A percentile compares a stretch with the other conserved stretches of the same genome.
phyloP scores from a whole-genome alignment of 2,797 vertebrate genomes.

The Mus caroli region DNA sequence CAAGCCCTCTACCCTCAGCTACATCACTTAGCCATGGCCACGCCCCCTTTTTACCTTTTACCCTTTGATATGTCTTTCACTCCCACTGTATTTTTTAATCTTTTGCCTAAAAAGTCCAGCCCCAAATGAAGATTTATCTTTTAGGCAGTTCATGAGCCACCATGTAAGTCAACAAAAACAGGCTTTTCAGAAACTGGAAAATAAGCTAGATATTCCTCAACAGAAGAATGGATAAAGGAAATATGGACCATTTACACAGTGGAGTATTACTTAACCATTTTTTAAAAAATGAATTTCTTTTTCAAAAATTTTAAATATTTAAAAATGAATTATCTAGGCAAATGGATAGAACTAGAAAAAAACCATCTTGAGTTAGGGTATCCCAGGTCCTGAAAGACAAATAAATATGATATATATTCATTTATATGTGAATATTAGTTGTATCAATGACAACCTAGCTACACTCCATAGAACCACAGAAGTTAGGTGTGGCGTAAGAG shows the following conservation, averaged over 20 bases:
- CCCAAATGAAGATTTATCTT: conserved; percentile 52
- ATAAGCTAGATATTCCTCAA: not conserved
- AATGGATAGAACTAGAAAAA: not conserved
- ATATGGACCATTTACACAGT: not conserved
- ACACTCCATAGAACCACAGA: not conserved
- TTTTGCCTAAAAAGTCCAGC: not conserved
- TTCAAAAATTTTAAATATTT: too few relatives aligned
- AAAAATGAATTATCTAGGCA: too few relatives aligned
- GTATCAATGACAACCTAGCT: not conserved
- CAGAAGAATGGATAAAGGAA: not conserved
- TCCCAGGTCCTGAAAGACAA: not conserved
- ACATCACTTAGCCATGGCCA: too few relatives aligned
- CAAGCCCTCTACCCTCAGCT: not conserved
- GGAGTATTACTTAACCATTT: not conserved
- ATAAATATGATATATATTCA: not conserved
- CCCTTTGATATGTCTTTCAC: not conserved
- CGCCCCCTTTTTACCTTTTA: not conserved
- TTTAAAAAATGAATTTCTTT: not conserved
- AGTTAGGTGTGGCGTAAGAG: too few relatives aligned
- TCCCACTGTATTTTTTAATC: not conserved
- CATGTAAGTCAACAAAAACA: not conserved
- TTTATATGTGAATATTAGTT: not conserved
- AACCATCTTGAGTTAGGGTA: not conserved
- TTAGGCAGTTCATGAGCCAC: not conserved
- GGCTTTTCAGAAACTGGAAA: not conserved